These are phyloP conservation scores for Lypha dubia DNA, from an alignment of 2,888 invertebrate species.

Conservation along the genomic window DNA sequence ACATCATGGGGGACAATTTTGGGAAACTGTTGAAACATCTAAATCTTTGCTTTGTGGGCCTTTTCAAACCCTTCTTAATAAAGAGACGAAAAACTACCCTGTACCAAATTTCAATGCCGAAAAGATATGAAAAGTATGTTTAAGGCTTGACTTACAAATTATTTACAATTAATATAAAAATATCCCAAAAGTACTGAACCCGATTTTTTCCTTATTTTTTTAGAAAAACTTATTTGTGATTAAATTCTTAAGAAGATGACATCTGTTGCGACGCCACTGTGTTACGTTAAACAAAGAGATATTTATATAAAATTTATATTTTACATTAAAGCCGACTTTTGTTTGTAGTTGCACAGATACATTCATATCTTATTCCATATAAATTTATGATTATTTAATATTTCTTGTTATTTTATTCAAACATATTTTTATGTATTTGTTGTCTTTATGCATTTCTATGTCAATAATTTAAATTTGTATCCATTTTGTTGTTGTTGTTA, in stretches of 20 bases:
- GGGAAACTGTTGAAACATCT: no score
- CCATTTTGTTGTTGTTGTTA: constrained; percentile 10
- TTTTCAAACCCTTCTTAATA: no score
- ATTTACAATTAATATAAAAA: no score
- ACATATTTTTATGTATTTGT: constrained; percentile 15
- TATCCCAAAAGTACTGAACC: no score
- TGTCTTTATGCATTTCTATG: constrained; percentile 6
- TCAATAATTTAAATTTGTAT: constrained; percentile 47
- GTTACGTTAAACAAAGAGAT: not conserved
- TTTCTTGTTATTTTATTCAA: not conserved
- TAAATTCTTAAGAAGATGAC: not conserved
- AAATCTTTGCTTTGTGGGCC: no score
- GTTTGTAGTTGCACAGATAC: not conserved
- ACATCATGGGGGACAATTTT: no score
- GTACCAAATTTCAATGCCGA: no score
- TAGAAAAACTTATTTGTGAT: no score
- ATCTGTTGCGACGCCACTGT: not conserved
- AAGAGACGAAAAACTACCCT: no score
- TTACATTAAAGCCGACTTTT: not conserved
- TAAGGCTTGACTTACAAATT: no score
- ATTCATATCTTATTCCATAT: constrained; percentile 17
- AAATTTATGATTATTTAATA: constrained; percentile 50
- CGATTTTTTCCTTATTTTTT: no score
- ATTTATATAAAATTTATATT: not conserved
- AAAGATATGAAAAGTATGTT: no score